Base-by-base conservation (phyloP, 1,140 invertebrate genomes). In the Atopsyche davidsoni region DNA sequence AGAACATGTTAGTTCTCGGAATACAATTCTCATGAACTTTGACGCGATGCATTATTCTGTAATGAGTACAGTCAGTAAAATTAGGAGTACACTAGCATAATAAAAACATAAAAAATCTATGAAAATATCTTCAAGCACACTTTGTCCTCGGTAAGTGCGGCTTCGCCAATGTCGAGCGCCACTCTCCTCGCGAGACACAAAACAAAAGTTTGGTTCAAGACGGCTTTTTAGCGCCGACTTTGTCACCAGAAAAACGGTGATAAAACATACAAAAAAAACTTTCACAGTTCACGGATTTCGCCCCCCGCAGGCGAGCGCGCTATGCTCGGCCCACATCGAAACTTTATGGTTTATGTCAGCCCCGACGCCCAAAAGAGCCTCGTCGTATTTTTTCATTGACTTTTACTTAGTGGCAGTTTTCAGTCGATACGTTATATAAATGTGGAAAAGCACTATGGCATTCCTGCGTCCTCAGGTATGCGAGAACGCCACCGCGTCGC, bases 351-450 rank as follows among this genome's bases (percentile, higher is more conserved):
- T 54, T 54, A 48, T 40, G 36, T 18, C 23, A 17, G 22, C 28
- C 32, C 39, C 31, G 39, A 22, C 39, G 38, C 11, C n/a, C 13
- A 10, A 16, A 38, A 17, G 34, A 19, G 14, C 42, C 13, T 13
- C 11, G 40, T 25, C 40, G 19, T 50, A 50, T 55, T 55, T 55
- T 50, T 50, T 46, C 47, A 50, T 55, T 47, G 42, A 50, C 42
- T 46, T 50, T 50, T 46, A 50, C 46, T 50, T 50, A 49, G 47
- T 45, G 42, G 28, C 53, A 55, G 46, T 55, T 55, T 39, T 50
- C 47, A 50, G 41, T 47, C 53, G 53, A 46, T 55, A 49, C 24
- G 10, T 48, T 48, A 39, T 23, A 35, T 51, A 51, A 51, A 45
- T 51, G 49, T 38, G 40, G 10, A 43, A 51, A 46, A 53, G 44